Evolutionary conservation across 2,113 vertebrate genomes (phyloP).

Genomic region (Nycticorax nycticorax): DNA sequence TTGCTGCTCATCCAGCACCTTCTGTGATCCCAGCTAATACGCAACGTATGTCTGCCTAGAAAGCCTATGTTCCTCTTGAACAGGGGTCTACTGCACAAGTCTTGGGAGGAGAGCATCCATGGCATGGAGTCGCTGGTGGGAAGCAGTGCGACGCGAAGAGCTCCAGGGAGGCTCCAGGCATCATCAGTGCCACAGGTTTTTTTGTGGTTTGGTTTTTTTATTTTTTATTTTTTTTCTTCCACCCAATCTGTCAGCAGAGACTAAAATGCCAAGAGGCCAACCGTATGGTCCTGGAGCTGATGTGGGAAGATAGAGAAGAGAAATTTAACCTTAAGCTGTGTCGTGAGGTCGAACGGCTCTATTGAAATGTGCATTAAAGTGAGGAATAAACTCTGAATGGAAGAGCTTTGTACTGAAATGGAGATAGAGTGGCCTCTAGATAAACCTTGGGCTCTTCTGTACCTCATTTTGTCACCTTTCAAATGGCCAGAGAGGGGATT

Average conservation of each 20-base stretch:
- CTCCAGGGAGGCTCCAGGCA: background rate
- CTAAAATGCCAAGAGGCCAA: background rate
- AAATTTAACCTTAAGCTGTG: background rate
- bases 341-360: background rate
- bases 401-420: background rate
- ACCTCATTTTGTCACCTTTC: background rate
- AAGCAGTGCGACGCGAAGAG: background rate
- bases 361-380: background rate
- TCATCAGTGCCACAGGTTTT: background rate
- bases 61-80: background rate
- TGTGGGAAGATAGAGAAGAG: background rate
- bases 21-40: background rate
- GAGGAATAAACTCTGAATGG: background rate
- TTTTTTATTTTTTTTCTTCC: background rate
- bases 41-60: background rate
- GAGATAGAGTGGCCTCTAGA: background rate
- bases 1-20: background rate
- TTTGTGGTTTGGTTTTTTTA: background rate
- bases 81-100: background rate
- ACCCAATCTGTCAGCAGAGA: background rate
- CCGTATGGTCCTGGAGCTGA: background rate
- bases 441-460: background rate
- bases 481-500: background rate
- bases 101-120: background rate
- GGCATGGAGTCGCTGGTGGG: rapidly evolving